Conservation (phyloP, 2,888 invertebrate species). For the Pristionchus mayeri region DNA sequence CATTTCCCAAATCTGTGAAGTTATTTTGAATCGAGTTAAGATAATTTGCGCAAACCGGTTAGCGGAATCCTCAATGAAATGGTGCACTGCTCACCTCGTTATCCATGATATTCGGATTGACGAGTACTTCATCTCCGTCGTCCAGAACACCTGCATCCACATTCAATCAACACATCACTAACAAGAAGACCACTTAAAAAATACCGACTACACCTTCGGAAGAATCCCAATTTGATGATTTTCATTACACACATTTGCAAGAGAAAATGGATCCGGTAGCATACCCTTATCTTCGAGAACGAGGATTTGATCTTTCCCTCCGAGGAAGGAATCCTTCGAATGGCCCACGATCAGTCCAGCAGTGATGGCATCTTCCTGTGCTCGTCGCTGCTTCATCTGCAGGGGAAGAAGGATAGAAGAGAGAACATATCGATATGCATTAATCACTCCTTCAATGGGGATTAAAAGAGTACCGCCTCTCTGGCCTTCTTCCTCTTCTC, state of each 20-base stretch:
- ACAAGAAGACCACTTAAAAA: too few relatives aligned
- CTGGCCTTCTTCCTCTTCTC: slow-evolving; percentile 52
- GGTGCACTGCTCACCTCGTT: slow-evolving; percentile 74
- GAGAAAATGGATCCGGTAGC: too few relatives aligned
- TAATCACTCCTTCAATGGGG: background rate
- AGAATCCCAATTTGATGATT: too few relatives aligned
- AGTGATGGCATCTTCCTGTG: slow-evolving; percentile 53
- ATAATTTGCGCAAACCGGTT: too few relatives aligned
- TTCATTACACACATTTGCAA: too few relatives aligned
- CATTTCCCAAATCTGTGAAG: too few relatives aligned
- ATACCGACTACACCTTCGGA: too few relatives aligned
- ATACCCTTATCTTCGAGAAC: slow-evolving; percentile 92
- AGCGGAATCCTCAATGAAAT: too few relatives aligned
- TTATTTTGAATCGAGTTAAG: too few relatives aligned
- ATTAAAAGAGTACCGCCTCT: slow-evolving; percentile 44
- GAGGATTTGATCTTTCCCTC: slow-evolving; percentile 84
- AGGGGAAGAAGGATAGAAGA: too few relatives aligned
- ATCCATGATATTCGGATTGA: slow-evolving; percentile 81
- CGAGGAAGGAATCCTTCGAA: slow-evolving; percentile 76
- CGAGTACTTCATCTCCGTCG: slow-evolving; percentile 87
- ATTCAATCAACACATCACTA: too few relatives aligned
- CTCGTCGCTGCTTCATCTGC: slow-evolving; percentile 44
- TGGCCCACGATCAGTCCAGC: slow-evolving; percentile 90
- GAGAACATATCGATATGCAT: too few relatives aligned
- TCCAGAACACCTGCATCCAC: slow-evolving; percentile 85